Percentiles rank a stretch among this genome's conserved stretches.
Evolutionary conservation across 2,888 invertebrate species (phyloP).

Genomic region (Ennomos fuscantarius): DNA sequence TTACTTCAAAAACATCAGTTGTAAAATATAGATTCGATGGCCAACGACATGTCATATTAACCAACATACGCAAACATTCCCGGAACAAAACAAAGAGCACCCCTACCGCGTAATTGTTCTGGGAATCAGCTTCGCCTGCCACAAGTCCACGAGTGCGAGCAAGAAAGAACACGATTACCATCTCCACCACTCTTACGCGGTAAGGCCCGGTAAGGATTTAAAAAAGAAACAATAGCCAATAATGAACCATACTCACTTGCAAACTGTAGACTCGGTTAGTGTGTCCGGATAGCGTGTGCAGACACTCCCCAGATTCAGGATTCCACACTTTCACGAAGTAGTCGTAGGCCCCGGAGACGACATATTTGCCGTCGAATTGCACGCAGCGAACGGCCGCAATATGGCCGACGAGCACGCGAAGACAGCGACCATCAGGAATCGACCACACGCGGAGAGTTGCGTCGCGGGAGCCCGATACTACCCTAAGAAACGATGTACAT

Average conservation of each 20-base stretch:
- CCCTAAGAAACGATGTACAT: slow-evolving; percentile 81
- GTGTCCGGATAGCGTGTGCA: slow-evolving; percentile 98
- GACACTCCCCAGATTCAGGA: slow-evolving; percentile 96
- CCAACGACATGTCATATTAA: too few relatives aligned
- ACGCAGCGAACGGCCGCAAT: slow-evolving; percentile 99
- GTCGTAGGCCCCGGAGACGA: slow-evolving; percentile 99
- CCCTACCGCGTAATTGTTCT: too few relatives aligned
- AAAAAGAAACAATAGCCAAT: not conserved
- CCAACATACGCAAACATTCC: not conserved
- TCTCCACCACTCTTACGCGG: too few relatives aligned
- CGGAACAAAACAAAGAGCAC: not conserved
- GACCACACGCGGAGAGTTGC: slow-evolving; percentile 99
- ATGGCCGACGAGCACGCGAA: slow-evolving; percentile 97
- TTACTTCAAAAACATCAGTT: too few relatives aligned
- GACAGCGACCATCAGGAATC: slow-evolving; percentile 95
- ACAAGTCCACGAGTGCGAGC: too few relatives aligned
- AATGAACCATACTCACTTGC: slow-evolving; percentile 87
- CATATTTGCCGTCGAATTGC: slow-evolving; percentile 97
- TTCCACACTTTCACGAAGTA: slow-evolving; percentile 99
- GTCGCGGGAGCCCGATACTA: slow-evolving; percentile 99
- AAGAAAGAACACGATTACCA: too few relatives aligned
- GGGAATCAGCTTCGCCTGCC: too few relatives aligned
- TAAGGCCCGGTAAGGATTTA: too few relatives aligned
- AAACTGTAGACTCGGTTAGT: slow-evolving; percentile 99
- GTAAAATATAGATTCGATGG: too few relatives aligned